These are phyloP conservation scores for Graphium colonna DNA, from an alignment of 2,888 invertebrate species.

Conservation along the genomic window DNA sequence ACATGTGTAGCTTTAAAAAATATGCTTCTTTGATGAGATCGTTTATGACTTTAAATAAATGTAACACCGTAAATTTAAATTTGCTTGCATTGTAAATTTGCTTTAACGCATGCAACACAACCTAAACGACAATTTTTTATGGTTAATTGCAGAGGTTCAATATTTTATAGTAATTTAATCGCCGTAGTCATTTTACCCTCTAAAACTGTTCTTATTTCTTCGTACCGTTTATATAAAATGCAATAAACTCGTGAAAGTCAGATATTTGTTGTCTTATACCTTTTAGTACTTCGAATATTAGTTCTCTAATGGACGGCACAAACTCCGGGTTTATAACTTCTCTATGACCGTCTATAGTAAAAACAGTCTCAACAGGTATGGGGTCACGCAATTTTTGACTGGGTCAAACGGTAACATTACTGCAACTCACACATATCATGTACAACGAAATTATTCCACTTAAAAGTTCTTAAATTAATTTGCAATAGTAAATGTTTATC, in stretches of 20 bases:
- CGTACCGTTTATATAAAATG: neutral
- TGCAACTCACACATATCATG: too few relatives aligned
- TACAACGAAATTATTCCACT: too few relatives aligned
- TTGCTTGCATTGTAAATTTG: slow-evolving; percentile 26
- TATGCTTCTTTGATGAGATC: slow-evolving; percentile 19
- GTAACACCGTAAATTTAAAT: slow-evolving; percentile 26
- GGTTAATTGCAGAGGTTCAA: slow-evolving; percentile 16
- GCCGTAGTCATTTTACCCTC: too few relatives aligned
- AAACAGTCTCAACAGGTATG: neutral
- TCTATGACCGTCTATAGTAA: neutral
- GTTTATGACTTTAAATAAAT: slow-evolving; percentile 23
- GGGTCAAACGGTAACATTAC: neutral
- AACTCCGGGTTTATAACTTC: neutral
- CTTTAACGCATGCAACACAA: slow-evolving; percentile 28
- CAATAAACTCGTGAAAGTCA: neutral
- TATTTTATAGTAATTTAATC: slow-evolving; percentile 26
- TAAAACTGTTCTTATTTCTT: too few relatives aligned
- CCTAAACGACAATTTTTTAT: slow-evolving; percentile 25
- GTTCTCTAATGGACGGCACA: neutral
- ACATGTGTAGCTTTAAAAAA: slow-evolving; percentile 27
- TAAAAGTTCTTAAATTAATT: too few relatives aligned
- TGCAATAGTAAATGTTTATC: too few relatives aligned
- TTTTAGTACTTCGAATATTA: neutral
- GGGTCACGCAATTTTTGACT: neutral
- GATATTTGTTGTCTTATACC: neutral